Evolutionary conservation across 1,140 invertebrate species (phyloP).

Genomic region (Pachypsylla venusta): DNA sequence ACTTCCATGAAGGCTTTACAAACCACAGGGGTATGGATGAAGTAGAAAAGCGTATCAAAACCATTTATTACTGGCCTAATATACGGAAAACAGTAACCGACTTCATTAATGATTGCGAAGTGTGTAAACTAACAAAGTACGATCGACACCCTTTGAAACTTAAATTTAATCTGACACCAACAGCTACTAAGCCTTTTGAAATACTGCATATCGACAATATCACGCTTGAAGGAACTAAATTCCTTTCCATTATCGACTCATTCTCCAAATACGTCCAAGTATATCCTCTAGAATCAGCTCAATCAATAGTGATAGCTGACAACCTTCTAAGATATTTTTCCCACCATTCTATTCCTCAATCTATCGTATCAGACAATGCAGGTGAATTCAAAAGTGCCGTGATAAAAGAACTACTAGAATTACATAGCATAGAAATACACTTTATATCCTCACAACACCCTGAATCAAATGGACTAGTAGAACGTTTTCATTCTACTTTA

Average conservation of each 20-base stretch:
- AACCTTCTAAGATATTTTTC: neutral
- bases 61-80: conserved; percentile 29
- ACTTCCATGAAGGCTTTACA: too few species aligned
- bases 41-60: conserved; percentile 27
- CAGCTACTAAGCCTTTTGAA: conserved; percentile 3
- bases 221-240: too few species aligned
- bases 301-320: neutral
- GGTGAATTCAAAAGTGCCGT: neutral
- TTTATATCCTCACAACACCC: neutral
- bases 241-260: neutral
- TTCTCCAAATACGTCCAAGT: neutral
- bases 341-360: neutral
- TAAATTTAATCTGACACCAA: neutral
- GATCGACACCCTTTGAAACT: conserved; percentile 8
- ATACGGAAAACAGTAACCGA: conserved; percentile 23
- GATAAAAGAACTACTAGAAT: neutral
- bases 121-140: neutral
- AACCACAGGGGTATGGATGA: conserved; percentile 30
- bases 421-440: neutral
- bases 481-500: conserved; percentile 1
- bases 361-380: neutral
- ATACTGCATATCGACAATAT: neutral
- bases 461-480: neutral
- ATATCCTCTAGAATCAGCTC: neutral
- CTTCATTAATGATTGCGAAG: neutral